These are phyloP conservation scores for Solenopsis invicta DNA, from an alignment of 1,140 invertebrate genomes.

Conservation along the genomic window DNA sequence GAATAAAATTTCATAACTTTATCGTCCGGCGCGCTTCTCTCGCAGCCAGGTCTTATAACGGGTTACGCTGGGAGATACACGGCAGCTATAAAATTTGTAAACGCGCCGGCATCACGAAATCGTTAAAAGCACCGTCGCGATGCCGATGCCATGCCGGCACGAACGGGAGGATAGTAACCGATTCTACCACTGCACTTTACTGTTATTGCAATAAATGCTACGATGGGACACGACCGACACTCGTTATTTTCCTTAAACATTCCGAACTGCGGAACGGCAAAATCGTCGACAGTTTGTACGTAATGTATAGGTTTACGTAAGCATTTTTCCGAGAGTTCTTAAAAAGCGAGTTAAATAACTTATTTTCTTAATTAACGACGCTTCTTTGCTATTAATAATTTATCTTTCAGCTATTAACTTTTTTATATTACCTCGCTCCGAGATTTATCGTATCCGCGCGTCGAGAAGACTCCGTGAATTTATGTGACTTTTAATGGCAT, in stretches of 20 bases:
- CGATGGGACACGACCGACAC: conserved; percentile 8
- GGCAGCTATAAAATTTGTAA: conserved; percentile 48
- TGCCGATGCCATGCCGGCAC: neutral
- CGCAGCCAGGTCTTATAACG: conserved; percentile 32
- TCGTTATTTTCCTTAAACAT: conserved; percentile 3
- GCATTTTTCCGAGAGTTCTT: neutral
- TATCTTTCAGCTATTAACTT: neutral
- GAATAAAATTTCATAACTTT: conserved; percentile 60
- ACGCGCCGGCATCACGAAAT: conserved; percentile 45
- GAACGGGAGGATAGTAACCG: neutral
- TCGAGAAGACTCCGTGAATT: neutral
- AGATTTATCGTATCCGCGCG: neutral
- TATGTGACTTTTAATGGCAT: neutral
- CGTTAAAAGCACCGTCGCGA: conserved; percentile 31
- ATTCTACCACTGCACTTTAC: conserved; percentile 33
- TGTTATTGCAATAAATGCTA: conserved; percentile 38
- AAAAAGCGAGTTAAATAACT: neutral
- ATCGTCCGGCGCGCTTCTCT: conserved; percentile 21
- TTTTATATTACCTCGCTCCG: neutral
- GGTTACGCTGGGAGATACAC: conserved; percentile 17
- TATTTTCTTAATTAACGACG: neutral
- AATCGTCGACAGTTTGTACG: neutral
- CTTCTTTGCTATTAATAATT: neutral
- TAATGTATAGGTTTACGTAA: neutral
- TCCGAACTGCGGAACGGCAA: neutral